These are phyloP conservation scores for Phoenicopterus ruber DNA, from an alignment of 2,113 vertebrate species.

Conservation along the genomic window DNA sequence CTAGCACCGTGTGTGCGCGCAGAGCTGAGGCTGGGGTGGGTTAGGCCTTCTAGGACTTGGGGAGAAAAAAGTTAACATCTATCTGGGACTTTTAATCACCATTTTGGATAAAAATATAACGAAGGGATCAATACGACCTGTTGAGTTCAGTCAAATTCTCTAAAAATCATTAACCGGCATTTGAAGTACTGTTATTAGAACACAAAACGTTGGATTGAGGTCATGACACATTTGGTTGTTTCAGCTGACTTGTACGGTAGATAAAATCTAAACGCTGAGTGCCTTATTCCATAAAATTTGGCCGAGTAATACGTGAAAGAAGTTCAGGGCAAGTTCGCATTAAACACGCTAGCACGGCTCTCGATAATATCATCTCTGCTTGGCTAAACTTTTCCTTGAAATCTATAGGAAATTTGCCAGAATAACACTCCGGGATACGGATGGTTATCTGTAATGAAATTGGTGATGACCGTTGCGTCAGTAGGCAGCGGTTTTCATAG, in stretches of 20 bases:
- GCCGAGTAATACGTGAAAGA: background rate
- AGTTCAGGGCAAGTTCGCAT: background rate
- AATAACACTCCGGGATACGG: background rate
- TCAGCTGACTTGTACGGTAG: background rate
- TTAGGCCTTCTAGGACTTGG: background rate
- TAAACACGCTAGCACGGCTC: rapidly evolving
- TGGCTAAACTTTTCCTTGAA: background rate
- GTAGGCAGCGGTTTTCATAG: background rate
- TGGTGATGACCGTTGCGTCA: background rate
- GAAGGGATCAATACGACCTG: background rate
- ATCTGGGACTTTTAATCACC: background rate
- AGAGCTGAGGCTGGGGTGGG: background rate
- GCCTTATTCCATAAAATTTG: background rate
- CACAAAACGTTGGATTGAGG: background rate
- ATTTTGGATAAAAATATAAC: background rate
- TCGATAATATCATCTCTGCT: background rate
- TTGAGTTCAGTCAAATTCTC: background rate
- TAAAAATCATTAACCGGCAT: background rate
- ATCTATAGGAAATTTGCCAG: background rate
- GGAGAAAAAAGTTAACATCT: background rate
- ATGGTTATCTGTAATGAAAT: background rate
- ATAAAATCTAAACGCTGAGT: background rate
- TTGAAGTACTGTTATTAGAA: background rate
- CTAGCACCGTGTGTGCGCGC: rapidly evolving
- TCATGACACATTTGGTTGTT: background rate